Percentiles rank a stretch among this genome's conserved stretches.
Evolutionary conservation across 2,797 vertebrate genomes (phyloP).

Genomic region (Dendrocincla tyrannina): DNA sequence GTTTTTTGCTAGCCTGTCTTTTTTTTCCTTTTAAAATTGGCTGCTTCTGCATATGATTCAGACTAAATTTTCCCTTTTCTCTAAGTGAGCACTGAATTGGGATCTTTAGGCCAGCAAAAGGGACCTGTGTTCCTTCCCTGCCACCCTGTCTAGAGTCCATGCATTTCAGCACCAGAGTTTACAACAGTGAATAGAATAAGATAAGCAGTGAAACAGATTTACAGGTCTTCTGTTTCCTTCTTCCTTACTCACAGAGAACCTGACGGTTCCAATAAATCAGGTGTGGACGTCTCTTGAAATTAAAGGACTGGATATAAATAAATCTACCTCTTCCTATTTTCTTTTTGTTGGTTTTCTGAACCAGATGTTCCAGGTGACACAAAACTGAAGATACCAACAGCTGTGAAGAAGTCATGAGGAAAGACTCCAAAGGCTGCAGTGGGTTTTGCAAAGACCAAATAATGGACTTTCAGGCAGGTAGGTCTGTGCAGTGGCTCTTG

Average conservation of each 20-base stretch:
- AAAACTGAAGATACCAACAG: background rate
- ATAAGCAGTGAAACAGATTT: background rate
- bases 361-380: background rate
- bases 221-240: background rate
- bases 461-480: background rate
- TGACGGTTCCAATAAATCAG: background rate
- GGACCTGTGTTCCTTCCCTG: background rate
- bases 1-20: background rate
- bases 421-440: background rate
- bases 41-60: background rate
- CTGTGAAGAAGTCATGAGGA: background rate
- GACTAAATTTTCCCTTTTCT: background rate
- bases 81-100: background rate
- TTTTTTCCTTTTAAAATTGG: background rate
- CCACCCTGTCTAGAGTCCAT: background rate
- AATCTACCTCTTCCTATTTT: background rate
- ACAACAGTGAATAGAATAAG: background rate
- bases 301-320: background rate
- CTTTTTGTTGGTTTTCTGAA: background rate
- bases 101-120: background rate
- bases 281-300: background rate
- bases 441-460: background rate
- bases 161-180: background rate
- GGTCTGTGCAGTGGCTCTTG: background rate
- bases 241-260: background rate